Conservation (phyloP, 2,888 invertebrate genomes). For the Sturmia bella region DNA sequence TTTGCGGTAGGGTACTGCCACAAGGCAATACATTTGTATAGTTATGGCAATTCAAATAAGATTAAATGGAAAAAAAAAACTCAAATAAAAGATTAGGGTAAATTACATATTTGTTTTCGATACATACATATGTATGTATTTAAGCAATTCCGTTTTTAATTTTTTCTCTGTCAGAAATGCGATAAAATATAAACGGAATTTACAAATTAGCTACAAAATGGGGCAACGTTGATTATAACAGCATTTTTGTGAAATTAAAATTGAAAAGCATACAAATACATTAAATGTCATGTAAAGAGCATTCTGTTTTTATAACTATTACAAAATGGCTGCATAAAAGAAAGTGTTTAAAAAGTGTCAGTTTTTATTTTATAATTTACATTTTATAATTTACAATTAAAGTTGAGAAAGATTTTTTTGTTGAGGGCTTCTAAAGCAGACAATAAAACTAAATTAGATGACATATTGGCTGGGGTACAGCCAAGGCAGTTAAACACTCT, state of each 20-base stretch:
- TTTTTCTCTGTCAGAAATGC: conserved; percentile 17
- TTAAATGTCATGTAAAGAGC: no score
- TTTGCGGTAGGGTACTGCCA: neutral
- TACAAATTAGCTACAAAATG: conserved; percentile 55
- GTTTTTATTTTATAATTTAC: no score
- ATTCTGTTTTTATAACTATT: no score
- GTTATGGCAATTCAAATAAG: conserved; percentile 29
- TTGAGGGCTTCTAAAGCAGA: no score
- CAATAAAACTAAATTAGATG: no score
- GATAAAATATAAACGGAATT: conserved; percentile 60
- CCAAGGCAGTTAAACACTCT: no score
- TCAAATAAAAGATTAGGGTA: conserved; percentile 65
- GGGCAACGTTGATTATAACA: neutral
- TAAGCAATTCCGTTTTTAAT: conserved; percentile 23
- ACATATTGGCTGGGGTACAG: no score
- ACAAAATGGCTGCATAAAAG: no score
- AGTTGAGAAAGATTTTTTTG: no score
- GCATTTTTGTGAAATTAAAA: neutral
- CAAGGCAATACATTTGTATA: neutral
- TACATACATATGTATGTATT: neutral
- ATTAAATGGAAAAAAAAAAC: conserved; percentile 39
- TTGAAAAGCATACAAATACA: no score
- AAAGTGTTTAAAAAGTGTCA: no score
- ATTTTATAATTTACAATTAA: no score
- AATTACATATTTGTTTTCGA: conserved; percentile 57